Evolutionary conservation across 2,888 invertebrate genomes (phyloP), one percentile per base, ranked within the genome.

Genomic region (Meteorus cinctellus): DNA sequence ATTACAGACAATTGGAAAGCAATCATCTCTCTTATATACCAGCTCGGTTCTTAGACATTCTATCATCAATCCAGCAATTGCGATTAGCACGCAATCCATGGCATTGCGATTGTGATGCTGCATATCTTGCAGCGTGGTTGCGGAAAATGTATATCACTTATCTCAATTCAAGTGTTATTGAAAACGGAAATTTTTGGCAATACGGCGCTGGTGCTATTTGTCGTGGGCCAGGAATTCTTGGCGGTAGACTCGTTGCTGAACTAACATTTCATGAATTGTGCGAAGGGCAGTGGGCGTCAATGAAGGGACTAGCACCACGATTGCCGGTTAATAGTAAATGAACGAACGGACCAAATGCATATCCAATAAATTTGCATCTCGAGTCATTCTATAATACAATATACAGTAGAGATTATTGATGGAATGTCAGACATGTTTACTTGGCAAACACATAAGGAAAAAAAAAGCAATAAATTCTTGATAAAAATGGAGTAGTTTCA

Each of bases 251-350:
- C 51, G 89, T 95, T 55, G 92, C 93, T 81, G 93, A 93, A 75
- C 91, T 95, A 83, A 93, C 93, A 75, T 95, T 95, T 82, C 93
- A 94, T 34, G 94, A 94, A 79, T 91, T 95, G 0, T 95, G 95
- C 84, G 92, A 94, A 4, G 95, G 95, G 0, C 95, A 95, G 82
- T 95, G 95, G 95, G 94, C 95, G 29, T 95, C 95, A 81, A 94
- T 95, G 94, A 92, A 93, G 45, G 93, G 94, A 82, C 89, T 94
- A 3, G 92, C 93, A 0, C 94, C 94, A 0, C 90, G 95, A 62
- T 87, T 95, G 16, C 93, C 94, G 0, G 90, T 94, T 79, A 86
- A 88, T 4, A 55, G 19, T 24, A 19, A 19, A 55, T 55, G 48
- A 55, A 55, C 19, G 4, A 51, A 24, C 19, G 19, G 19, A 55